These are phyloP conservation scores for Danio albolineatus DNA, from an alignment of 2,797 vertebrate genomes.

Conservation along the genomic window DNA sequence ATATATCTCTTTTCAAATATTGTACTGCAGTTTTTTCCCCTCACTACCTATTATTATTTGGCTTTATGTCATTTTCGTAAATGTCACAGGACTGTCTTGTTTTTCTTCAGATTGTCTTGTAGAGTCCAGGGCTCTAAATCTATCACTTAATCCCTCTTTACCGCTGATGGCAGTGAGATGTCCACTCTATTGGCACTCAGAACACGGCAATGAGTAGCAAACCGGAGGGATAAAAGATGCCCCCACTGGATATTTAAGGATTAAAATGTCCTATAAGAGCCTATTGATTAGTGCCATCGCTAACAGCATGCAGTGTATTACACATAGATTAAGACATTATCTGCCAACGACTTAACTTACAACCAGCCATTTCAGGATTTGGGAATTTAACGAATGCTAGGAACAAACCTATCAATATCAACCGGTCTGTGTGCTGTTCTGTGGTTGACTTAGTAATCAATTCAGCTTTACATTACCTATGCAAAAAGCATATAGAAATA, in stretches of 20 bases:
- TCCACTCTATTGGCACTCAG: slow-evolving; percentile 72
- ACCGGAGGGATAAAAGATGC: slow-evolving; percentile 76
- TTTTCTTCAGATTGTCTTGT: slow-evolving; percentile 61
- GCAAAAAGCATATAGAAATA: neutral
- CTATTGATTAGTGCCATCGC: slow-evolving; percentile 81
- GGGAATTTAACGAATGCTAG: neutral
- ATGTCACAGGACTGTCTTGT: slow-evolving; percentile 55
- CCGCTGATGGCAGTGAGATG: slow-evolving; percentile 75
- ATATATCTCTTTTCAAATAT: no score
- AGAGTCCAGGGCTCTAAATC: slow-evolving; percentile 69
- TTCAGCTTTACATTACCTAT: neutral
- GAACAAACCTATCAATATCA: no score
- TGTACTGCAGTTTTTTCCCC: neutral
- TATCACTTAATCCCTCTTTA: slow-evolving; percentile 74
- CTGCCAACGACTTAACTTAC: slow-evolving; percentile 62
- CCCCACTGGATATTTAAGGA: slow-evolving; percentile 76
- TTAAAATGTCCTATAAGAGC: slow-evolving; percentile 72
- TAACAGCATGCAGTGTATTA: slow-evolving; percentile 76
- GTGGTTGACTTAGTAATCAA: no score
- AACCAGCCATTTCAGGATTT: slow-evolving; percentile 63
- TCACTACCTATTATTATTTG: slow-evolving; percentile 43
- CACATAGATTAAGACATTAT: slow-evolving; percentile 75
- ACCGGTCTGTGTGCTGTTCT: no score
- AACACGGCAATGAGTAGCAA: slow-evolving; percentile 77
- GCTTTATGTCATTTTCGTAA: slow-evolving; percentile 56